Evolutionary conservation across 2,888 invertebrate species (phyloP).

Genomic region (Amblyjoppa fuscipennis): DNA sequence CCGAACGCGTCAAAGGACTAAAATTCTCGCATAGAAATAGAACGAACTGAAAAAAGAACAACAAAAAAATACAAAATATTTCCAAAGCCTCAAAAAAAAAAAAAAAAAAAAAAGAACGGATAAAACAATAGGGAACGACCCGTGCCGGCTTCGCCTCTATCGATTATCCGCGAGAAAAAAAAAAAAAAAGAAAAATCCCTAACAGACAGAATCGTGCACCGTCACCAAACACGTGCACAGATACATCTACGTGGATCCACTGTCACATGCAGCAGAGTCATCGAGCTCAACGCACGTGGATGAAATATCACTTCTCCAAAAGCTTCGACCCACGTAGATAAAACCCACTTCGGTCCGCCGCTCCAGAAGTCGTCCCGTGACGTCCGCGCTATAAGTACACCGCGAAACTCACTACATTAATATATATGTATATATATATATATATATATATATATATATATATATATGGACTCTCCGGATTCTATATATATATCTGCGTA

Average conservation of each 20-base stretch:
- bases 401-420: not conserved
- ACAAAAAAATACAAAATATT: not conserved
- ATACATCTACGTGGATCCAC: not conserved
- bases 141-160: not conserved
- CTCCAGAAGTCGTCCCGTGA: conserved; percentile 34
- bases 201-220: not conserved
- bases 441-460: not conserved
- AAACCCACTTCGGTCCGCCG: conserved; percentile 25
- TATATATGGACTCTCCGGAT: not conserved
- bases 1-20: not conserved
- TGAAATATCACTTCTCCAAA: conserved; percentile 11
- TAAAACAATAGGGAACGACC: not conserved
- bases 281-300: not conserved
- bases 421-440: conserved; percentile 19
- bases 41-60: not conserved
- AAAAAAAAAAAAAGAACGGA: not conserved
- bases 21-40: not conserved
- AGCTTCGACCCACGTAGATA: conserved; percentile 27
- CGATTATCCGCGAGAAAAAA: not conserved
- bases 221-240: conserved; percentile 2
- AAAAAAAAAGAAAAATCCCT: too few relatives aligned
- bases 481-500: not conserved
- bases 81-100: not conserved
- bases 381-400: conserved; percentile 24
- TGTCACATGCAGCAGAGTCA: not conserved